Base-by-base conservation (phyloP, 2,888 invertebrate genomes). In the Flexamia atlantica region DNA sequence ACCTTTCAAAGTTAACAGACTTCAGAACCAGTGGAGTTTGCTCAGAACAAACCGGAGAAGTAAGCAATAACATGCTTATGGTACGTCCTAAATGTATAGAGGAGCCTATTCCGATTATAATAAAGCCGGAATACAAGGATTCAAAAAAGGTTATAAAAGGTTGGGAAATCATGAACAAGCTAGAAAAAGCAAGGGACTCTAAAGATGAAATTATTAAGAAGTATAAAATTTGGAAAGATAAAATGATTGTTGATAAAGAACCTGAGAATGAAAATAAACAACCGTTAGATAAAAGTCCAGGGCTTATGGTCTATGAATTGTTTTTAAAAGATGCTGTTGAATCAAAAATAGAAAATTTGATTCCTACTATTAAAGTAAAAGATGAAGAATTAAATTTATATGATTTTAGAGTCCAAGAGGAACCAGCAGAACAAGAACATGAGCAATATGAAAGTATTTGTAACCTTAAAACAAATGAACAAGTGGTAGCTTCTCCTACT, bases 291-390 rank as follows among this genome's bases (percentile, higher is more conserved):
- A 28, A 64, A 28, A 28, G 12, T 14, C 57, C 20, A 12, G 14
- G 17, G 28, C 30, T 28, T 28, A 28, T 64, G 10, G 64, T 28
- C 1, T 64, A 64, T 30, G 17, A 64, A 3, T 28, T 64, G 20
- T 64, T 64, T 28, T 28, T 64, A 12, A 64, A 64, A 64, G 28
- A 64, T 28, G 64, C 28, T 25, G 12, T 64, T 9, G 64, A 64
- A 4, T 64, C 64, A 28, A 64, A 64, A 17, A 64, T 64, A 14
- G 28, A 9, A 25, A 17, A 64, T 28, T 28, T 64, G 30, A 64
- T 64, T 28, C 64, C 64, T 28, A 30, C 14, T 28, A 64, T 64
- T 17, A 64, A 25, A 28, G 10, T 30, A 28, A 64, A 64, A 64
- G 14, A 30, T 30, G 64, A 64, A 4, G 14, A 30, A 1, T 64